Evolutionary conservation across 2,113 vertebrate species (phyloP).

Genomic region (Chelonoidis abingdonii): DNA sequence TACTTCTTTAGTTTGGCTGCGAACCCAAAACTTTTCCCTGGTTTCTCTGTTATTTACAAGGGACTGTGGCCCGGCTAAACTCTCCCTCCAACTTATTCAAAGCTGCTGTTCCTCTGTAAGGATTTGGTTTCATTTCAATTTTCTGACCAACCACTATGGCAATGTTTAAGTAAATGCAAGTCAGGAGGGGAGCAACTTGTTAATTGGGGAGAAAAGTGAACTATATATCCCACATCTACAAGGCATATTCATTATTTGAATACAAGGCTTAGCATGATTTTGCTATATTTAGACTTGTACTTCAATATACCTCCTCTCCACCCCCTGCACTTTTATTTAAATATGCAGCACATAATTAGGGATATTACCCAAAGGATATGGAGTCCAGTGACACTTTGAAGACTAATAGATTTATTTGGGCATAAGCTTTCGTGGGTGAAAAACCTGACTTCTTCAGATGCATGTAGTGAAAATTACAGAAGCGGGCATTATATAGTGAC

Average conservation of each 20-base stretch:
- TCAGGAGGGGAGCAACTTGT: background rate
- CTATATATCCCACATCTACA: background rate
- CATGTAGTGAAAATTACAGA: too few relatives aligned
- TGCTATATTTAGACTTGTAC: background rate
- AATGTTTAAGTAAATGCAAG: background rate
- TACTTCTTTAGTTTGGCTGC: background rate
- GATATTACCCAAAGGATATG: background rate
- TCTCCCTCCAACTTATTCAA: background rate
- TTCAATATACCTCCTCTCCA: background rate
- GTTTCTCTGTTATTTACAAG: background rate
- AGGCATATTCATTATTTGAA: background rate
- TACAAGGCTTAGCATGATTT: background rate
- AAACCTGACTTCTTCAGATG: too few relatives aligned
- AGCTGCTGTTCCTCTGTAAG: background rate
- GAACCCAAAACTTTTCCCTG: background rate
- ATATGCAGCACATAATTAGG: background rate
- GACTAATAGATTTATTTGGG: too few relatives aligned
- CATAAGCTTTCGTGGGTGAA: too few relatives aligned
- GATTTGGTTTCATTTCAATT: background rate
- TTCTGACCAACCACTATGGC: background rate
- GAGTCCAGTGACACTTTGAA: too few relatives aligned
- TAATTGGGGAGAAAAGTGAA: background rate
- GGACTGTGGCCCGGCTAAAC: background rate
- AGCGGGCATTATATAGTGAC: too few relatives aligned
- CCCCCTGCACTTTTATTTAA: background rate